phyloP scores from a whole-genome alignment of 2,797 vertebrate genomes.

The Glossophaga mutica region DNA sequence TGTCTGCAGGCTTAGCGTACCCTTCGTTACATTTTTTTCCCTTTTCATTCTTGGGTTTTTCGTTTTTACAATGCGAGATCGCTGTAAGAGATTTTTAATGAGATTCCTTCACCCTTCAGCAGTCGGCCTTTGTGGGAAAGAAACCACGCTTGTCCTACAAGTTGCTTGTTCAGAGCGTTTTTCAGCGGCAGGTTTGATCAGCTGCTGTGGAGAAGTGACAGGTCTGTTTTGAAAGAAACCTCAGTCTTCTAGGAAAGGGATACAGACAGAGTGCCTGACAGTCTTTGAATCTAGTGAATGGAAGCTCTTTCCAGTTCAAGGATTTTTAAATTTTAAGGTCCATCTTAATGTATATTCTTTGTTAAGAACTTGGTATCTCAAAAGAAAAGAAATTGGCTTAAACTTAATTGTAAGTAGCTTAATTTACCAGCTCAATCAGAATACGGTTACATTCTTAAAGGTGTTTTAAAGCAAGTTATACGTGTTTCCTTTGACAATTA shows the following conservation, averaged over 20 bases:
- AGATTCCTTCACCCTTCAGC: constrained; percentile 86
- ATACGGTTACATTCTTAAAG: neutral
- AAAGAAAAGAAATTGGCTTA: neutral
- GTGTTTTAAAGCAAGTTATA: neutral
- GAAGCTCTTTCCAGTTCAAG: constrained; percentile 58
- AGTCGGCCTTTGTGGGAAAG: constrained; percentile 83
- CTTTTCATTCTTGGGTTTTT: constrained; percentile 53
- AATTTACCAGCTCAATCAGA: neutral
- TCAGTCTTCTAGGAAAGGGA: constrained; percentile 71
- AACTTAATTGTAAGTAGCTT: neutral
- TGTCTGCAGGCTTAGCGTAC: constrained; percentile 76
- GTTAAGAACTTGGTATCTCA: constrained; percentile 49
- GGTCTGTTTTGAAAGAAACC: constrained; percentile 76
- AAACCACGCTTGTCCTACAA: constrained; percentile 81
- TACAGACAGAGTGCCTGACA: constrained; percentile 67
- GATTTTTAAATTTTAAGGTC: constrained; percentile 46
- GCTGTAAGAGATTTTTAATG: constrained; percentile 87
- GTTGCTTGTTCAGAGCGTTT: constrained; percentile 82
- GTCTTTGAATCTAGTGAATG: constrained; percentile 57
- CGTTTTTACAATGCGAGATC: constrained; percentile 78
- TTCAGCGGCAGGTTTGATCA: constrained; percentile 81
- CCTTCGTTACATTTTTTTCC: constrained; percentile 80
- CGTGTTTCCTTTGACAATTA: neutral
- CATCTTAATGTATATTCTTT: constrained; percentile 38
- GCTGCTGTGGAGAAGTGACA: constrained; percentile 76